Evolutionary conservation across 2,797 vertebrate genomes (phyloP), one percentile per base, ranked within the genome.

Genomic region (Diplodus sargus): DNA sequence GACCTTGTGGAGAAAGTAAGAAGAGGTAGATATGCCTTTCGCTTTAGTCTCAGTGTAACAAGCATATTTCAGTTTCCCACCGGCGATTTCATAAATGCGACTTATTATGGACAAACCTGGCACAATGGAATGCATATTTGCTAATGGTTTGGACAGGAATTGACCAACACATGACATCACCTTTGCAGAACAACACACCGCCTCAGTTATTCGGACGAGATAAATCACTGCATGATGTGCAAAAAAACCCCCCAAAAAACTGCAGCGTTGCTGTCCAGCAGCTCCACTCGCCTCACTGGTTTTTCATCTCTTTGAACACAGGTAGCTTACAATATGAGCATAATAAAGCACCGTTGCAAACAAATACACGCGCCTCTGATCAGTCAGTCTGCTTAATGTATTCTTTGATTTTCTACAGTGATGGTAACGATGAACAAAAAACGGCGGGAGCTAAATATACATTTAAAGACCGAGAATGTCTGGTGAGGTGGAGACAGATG

Each of bases 1-100:
- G 93, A 94, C 94, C 93, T 91, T 93, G 90, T 87, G 84, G 79
- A 87, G 80, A 91, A 88, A 90, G 86, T 82, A 86, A 89, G 82
- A 84, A 74, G 85, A 83, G 89, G 90, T 91, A 88, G 91, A 92
- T 88, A 81, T 87, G 86, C 79, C 77, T 86, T 91, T 87, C 42
- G 51, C 88, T 81, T 88, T 90, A 79, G 82, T 92, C 80, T 84
- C 83, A 25, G 81, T 78, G 86, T 88, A 92, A 92, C 85, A 86
- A 87, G 85, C 76, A 74, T 80, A 78, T 90, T 89, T 91, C 89
- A 84, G 90, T 85, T 85, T 82, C 58, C 81, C 73, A 67, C 52
- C 23, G 60, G 81, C 17, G 34, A 85, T 81, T 81, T 69, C 28
- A 69, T n/a, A 83, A 86, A 89, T 65, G 76, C 3, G 11, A 57